Evolutionary conservation across 1,140 invertebrate genomes (phyloP), one percentile per base, ranked within the genome.

Genomic region (Arion vulgaris): DNA sequence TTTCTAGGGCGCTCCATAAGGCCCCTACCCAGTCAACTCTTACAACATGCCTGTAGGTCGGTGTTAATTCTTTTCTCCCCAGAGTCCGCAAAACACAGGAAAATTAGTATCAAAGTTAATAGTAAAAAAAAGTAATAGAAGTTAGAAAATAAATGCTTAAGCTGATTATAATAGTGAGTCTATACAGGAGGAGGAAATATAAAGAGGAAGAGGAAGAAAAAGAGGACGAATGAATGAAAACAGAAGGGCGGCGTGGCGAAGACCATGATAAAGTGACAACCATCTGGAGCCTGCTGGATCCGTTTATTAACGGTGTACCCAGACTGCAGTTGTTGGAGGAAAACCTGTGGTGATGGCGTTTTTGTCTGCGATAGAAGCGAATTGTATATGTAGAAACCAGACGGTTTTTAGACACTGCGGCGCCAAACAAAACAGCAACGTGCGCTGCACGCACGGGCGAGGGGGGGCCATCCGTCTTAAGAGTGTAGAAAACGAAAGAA

Each of bases 391-490:
- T 38, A 66, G 76, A 78, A 39, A 39, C 53, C 76, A 78, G 76
- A 78, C 76, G 2, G 28, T 0, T 15, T 34, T 53, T 41, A 62
- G 76, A 62, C 76, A 38, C 34, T 15, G 26, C 36, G 76, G 76
- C 76, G 76, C 76, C 76, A 78, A 39, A 39, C 76, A 39, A 39
- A 78, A 32, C 51, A 34, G 76, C 53, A 51, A 78, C 36, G 7
- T 66, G 76, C 32, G 34, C 9, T 39, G 19, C 62, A 4, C 23
- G 49, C 76, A 78, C 34, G 23, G 28, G 2, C 62, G 11, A 13
- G 28, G 28, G 2, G 62, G 2, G 62, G 62, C n/a, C 2, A 28
- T 32, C 7, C 62, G n/a, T 66, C 62, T 66, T 32, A 34, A 28
- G n/a, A 11, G 62, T 9, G 53, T 57, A 15, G 53, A 23, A n/a